These are phyloP conservation scores for Troilus luridus DNA, from an alignment of 2,888 invertebrate genomes.

Conservation along the genomic window DNA sequence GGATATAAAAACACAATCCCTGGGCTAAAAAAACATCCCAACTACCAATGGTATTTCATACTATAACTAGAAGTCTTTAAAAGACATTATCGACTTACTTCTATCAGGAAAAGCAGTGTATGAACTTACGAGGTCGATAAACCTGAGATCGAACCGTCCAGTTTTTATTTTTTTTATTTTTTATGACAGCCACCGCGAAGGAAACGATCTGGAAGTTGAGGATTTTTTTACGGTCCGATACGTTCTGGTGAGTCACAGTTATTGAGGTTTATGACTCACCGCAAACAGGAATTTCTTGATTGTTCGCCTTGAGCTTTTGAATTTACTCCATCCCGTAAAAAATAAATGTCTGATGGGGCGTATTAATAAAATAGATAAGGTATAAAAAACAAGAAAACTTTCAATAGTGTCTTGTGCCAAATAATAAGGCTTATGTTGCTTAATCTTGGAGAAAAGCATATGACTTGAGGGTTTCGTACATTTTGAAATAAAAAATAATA, in stretches of 20 bases:
- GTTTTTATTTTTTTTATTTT: not conserved
- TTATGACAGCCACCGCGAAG: not conserved
- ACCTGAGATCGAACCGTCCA: not conserved
- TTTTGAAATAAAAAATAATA: no score
- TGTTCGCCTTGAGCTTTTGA: not conserved
- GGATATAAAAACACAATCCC: not conserved
- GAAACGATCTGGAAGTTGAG: conserved; percentile 20
- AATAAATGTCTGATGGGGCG: not conserved
- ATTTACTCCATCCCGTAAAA: not conserved
- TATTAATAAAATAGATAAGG: not conserved
- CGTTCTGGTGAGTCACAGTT: not conserved
- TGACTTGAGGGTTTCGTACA: no score
- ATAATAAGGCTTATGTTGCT: no score
- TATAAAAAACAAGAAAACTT: no score
- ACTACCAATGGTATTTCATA: not conserved
- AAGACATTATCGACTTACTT: not conserved
- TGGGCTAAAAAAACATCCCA: not conserved
- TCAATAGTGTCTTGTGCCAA: no score
- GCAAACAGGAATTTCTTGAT: not conserved
- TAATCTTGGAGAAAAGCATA: no score
- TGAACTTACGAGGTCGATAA: not conserved
- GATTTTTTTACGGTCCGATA: conserved; percentile 29
- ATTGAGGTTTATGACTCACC: conserved; percentile 1
- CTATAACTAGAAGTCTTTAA: not conserved
- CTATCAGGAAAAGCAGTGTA: not conserved